Evolutionary conservation across 2,888 invertebrate genomes (phyloP), one percentile per base, ranked within the genome.

Genomic region (Microchrysa polita): DNA sequence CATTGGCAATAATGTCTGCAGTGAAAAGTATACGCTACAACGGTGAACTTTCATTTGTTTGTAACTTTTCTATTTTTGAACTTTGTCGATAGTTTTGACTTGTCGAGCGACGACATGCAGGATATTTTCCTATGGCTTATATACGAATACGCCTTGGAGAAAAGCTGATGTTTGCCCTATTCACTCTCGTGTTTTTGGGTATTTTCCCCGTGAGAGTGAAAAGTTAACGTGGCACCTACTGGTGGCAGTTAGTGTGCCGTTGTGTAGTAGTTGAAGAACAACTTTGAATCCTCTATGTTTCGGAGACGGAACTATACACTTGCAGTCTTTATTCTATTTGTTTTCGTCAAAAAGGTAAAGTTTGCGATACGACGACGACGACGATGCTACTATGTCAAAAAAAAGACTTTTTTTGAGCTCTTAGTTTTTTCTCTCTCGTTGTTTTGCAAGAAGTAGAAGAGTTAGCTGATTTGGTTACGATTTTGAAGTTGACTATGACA

Each of bases 391-490:
- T 14, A 59, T 23, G 59, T 14, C 59, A 23, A 23, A 10, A 14
- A 59, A 59, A 59, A n/a, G n/a, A 20, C 23, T 59, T 57, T 57
- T 59, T 22, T n/a, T 23, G 22, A n/a, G 22, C 16, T 48, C 20
- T 60, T 40, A 1, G n/a, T 14, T 59, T 27, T 59, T 59, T 61
- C 40, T 42, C 40, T 42, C 4, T 10, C 2, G 40, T 42, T 59
- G 27, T 59, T n/a, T 59, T 61, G 59, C n/a, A 2, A n/a, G 5
- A 12, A 18, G 48, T 42, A 40, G 53, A 69, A 69, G 69, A 69
- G 69, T 69, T 69, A 34, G 55, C 55, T 69, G 69, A 69, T 69
- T 69, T 69, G 69, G 69, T 69, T 69, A 69, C 69, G 69, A 69
- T 69, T 69, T 69, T 57, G 44, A 22, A 48, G 42, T 65, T 48